Percentiles rank a stretch among this genome's conserved stretches.
Evolutionary conservation across 2,113 vertebrate species (phyloP).

Genomic region (Neogobius melanostomus): DNA sequence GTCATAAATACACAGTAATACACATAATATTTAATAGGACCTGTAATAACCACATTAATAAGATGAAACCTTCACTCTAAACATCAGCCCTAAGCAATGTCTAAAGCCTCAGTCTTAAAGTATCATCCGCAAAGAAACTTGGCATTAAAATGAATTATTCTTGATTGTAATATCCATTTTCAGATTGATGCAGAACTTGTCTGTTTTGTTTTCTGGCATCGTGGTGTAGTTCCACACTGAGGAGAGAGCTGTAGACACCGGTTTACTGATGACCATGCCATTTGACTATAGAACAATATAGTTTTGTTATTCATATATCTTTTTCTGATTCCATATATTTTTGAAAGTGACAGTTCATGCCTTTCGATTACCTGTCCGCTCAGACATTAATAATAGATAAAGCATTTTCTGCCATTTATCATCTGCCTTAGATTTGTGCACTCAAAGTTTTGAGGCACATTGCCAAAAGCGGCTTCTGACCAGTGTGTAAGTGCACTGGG

Average conservation of each 20-base stretch:
- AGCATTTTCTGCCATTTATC: slow-evolving; percentile 19
- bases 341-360: background rate
- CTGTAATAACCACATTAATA: background rate
- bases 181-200: too few relatives aligned
- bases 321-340: background rate
- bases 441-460: background rate
- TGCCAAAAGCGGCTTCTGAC: slow-evolving; percentile 6
- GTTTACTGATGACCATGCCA: background rate
- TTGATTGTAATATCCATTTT: too few relatives aligned
- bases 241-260: background rate
- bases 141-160: too few relatives aligned
- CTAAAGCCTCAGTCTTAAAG: background rate
- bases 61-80: background rate
- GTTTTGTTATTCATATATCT: background rate
- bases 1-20: slow-evolving; percentile 17
- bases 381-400: slow-evolving; percentile 27
- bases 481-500: slow-evolving; percentile 16
- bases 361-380: slow-evolving; percentile 1
- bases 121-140: background rate
- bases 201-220: too few relatives aligned
- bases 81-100: too few relatives aligned
- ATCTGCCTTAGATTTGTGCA: background rate
- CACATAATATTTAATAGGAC: slow-evolving; percentile 10
- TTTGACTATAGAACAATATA: background rate
- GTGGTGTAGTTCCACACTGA: too few relatives aligned